phyloP scores from a whole-genome alignment of 2,797 vertebrate species.

The Pterois miles region DNA sequence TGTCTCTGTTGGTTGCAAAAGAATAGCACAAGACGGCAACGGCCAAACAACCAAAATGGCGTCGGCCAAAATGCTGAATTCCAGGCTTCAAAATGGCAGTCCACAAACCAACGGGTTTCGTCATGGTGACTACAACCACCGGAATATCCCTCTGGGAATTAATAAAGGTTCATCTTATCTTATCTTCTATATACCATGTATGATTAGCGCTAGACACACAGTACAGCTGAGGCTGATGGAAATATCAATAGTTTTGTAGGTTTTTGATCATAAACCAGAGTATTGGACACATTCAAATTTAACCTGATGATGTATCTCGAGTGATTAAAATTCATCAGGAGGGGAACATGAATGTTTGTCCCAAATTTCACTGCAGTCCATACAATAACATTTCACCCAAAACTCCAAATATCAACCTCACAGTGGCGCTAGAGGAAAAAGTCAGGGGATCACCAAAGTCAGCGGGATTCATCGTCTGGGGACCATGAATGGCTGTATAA shows the following conservation, averaged over 20 bases:
- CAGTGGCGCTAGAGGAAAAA: rapidly evolving
- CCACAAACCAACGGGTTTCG: no score
- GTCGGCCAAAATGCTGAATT: no score
- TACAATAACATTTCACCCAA: not conserved
- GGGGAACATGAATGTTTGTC: not conserved
- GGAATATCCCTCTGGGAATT: no score
- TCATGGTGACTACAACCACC: no score
- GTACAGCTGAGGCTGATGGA: not conserved
- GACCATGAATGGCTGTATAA: not conserved
- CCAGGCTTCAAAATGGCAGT: no score
- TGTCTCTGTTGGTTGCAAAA: no score
- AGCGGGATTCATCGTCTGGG: not conserved
- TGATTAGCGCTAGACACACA: not conserved
- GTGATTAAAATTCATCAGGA: not conserved
- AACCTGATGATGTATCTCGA: not conserved
- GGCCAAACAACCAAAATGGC: not conserved
- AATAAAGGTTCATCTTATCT: no score
- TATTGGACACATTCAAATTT: not conserved
- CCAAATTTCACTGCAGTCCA: not conserved
- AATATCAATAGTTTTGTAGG: not conserved
- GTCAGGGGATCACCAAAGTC: not conserved
- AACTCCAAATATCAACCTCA: not conserved
- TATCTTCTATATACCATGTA: no score
- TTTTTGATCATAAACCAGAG: not conserved
- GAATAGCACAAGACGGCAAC: no score